Base-by-base conservation (phyloP, 2,797 vertebrate species). In the Eurystomus glaucurus region DNA sequence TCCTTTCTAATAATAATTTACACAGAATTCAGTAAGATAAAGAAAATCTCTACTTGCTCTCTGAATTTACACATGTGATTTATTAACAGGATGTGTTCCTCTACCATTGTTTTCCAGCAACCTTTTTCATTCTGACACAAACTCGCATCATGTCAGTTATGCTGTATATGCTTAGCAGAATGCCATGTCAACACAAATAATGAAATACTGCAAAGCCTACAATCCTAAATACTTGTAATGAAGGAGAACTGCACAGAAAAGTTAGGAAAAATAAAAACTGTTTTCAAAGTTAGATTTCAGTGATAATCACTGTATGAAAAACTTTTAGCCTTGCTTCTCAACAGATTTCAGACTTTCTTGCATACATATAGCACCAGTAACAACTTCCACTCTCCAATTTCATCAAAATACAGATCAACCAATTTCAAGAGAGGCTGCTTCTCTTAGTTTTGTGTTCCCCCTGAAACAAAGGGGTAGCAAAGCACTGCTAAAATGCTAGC, bases 51-150 rank as follows among this genome's bases (percentile, higher is more conserved):
- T 55, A 77, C 13, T 37, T 12, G 23, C 3, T 77, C 20, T 77
- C 77, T 62, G 60, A 46, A 81, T 69, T 66, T 51, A 79, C 15
- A 35, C 0, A 0, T 29, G n/a, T 20, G 21, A 82, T 66, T 61
- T 93, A 58, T 37, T 81, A 81, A 94, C 10, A 88, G 25, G n/a
- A 93, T 69, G 60, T 74, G 39, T 21, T 94, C 21, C 46, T 79
- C 65, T 25, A 25, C 37, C 60, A 71, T 2, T 61, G 41, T 78
- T 94, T 91, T 82, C 80, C 72, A 90, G 62, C 28, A 81, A 54
- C 22, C 21, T 81, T 75, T 43, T 80, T 79, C 29, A 57, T 71
- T 85, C 69, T 48, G 61, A 81, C 65, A 58, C 64, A 83, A 90
- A 64, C 60, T 80, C 85, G 41, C 71, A 95, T 79, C 66, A 82